Evolutionary conservation across 2,113 vertebrate genomes (phyloP), one percentile per base, ranked within the genome.

Genomic region (Sinocyclocheilus grahami): DNA sequence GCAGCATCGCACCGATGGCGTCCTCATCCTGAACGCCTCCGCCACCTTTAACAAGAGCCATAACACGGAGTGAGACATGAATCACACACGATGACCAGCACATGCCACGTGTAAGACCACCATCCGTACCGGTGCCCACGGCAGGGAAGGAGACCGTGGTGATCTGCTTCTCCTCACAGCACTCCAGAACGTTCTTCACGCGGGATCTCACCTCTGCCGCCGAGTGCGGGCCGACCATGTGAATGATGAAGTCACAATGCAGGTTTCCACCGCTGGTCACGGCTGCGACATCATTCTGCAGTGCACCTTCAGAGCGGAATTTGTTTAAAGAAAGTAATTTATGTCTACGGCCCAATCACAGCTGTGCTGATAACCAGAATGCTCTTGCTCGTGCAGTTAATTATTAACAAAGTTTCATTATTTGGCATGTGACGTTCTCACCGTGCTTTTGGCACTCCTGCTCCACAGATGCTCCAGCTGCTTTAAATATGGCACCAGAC

Each of bases 71-170:
- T 20, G 53, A 78, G 18, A 55, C 7, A 58, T 5, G 8, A 16
- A 20, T 4, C 53, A 18, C 53, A 20, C 60, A 63, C 0, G 7
- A 55, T 55, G 55, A 58, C 16, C 62, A 65, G 1, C 39, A 74
- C 39, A 46, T n/a, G 63, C 63, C 1, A 16, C 16, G 10, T 10
- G 20, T 1, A 37, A 67, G 3, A 37, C 16, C 67, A 60, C 22
- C 55, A 22, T 53, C 1, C 53, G 53, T 88, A 93, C 93, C 93
- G 20, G 93, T 93, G 76, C 92, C 92, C 1, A 93, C 63, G 37
- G 93, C 91, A 63, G 93, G 93, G 27, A 93, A 92, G 42, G 92
- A 93, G 58, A 93, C 51, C 0, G 93, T 92, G 55, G 89, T 88
- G 76, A 93, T 89, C 33, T 88, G 62, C 12, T 90, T 87, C 77